Evolutionary conservation across 1,140 invertebrate species (phyloP).

Genomic region (Drosophila insularis): DNA sequence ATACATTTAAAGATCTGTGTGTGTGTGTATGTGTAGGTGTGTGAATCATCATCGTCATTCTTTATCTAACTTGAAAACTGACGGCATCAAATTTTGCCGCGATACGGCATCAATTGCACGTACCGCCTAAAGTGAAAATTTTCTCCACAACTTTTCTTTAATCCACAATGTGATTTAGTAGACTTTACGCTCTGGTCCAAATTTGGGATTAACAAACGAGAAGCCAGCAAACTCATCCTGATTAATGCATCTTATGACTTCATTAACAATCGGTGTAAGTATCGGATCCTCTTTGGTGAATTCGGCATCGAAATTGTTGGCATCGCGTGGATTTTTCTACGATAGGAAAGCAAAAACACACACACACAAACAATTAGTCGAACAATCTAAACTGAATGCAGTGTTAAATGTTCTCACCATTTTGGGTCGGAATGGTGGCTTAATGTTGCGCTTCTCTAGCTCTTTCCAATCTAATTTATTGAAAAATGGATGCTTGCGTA

Average conservation of each 20-base stretch:
- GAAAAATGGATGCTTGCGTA: slow-evolving; percentile 97
- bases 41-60: neutral
- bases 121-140: neutral
- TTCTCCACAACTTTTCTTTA: slow-evolving; percentile 1
- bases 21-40: neutral
- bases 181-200: slow-evolving; percentile 87
- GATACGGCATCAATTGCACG: neutral
- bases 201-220: slow-evolving; percentile 97
- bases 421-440: slow-evolving; percentile 98
- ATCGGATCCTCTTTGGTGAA: slow-evolving; percentile 99
- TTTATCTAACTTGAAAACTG: slow-evolving; percentile 36
- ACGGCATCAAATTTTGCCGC: slow-evolving; percentile 26
- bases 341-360: slow-evolving; percentile 68
- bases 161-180: slow-evolving; percentile 53
- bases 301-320: slow-evolving; percentile 99
- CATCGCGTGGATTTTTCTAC: slow-evolving; percentile 98
- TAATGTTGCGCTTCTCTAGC: slow-evolving; percentile 94
- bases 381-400: too few relatives aligned
- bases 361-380: neutral
- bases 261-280: slow-evolving; percentile 95
- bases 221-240: slow-evolving; percentile 98
- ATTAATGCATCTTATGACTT: slow-evolving; percentile 96
- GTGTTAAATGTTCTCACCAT: slow-evolving; percentile 88
- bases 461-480: slow-evolving; percentile 97
- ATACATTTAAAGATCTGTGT: slow-evolving; percentile 1